Base-by-base conservation (phyloP, 2,888 invertebrate species). In the Clepsis dumicolana region DNA sequence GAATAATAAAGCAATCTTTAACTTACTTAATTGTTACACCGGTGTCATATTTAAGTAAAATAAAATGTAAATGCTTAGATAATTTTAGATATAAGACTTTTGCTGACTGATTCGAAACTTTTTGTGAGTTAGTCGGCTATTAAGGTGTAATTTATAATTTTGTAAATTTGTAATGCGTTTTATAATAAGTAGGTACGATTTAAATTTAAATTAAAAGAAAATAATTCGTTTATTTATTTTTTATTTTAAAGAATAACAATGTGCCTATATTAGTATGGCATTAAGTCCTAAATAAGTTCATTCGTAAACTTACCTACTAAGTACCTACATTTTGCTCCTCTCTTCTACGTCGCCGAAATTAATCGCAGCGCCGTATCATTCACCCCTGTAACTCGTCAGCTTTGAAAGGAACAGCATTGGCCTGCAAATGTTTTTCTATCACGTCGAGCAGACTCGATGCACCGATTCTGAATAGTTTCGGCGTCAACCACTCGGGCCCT, bases 371-470 rank as follows among this genome's bases (percentile, higher is more conserved):
- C 10, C 18, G 21, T 21, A 10, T 48, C 44, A 48, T 48, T 21
- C 5, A 48, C 44, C 44, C 14, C 16, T 21, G 2, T 21, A 48
- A 10, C 8, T 41, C 2, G 1, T 48, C 44, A 48, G 7, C 16
- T 53, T 64, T 32, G 25, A 52, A 56, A 0, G 52, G 54, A 4
- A 35, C 24, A 4, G 85, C 86, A 75, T 84, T 85, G 64, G 88
- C 80, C 73, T 89, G 91, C 44, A 95, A 83, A 76, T 93, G 82
- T 70, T 92, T 85, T 74, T 95, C 96, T 71, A 99, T 96, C 80
- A 98, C 97, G 44, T 96, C 96, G 4, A 99, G 93, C 18, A 99
- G 93, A 71, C 97, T 96, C 7, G 99, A 99, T 53, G 99, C 99
- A 32, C 99, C 99, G 75, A 99, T 97, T 50, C 99, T 95, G 88